Evolutionary conservation across 1,140 invertebrate genomes (phyloP).

Genomic region (Luehdorfia chinensis): DNA sequence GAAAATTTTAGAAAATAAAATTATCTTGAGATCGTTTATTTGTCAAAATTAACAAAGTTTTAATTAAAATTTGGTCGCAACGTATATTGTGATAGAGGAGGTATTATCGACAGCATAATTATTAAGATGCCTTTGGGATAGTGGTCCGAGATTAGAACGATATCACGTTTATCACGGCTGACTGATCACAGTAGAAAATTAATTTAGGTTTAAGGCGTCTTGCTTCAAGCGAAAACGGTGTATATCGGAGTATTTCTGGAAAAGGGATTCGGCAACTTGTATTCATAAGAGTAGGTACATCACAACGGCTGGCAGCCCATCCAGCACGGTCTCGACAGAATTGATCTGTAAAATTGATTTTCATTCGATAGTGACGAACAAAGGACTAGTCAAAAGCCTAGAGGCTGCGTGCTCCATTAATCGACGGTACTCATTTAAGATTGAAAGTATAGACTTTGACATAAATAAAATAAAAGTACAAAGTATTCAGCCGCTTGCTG

Average conservation of each 20-base stretch:
- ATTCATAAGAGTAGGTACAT: constrained; percentile 51
- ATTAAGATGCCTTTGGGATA: constrained; percentile 20
- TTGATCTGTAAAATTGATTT: constrained; percentile 66
- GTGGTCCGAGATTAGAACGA: constrained; percentile 45
- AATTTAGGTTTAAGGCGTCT: constrained; percentile 55
- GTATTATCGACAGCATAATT: too few relatives aligned
- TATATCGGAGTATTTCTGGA: constrained; percentile 38
- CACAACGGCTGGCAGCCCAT: constrained; percentile 33
- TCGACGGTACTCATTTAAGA: too few relatives aligned
- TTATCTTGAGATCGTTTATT: too few relatives aligned
- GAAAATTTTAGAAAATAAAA: too few relatives aligned
- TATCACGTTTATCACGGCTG: constrained; percentile 47
- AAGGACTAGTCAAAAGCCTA: constrained; percentile 25
- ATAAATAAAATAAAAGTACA: too few relatives aligned
- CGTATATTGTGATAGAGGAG: too few relatives aligned
- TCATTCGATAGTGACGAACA: constrained; percentile 43
- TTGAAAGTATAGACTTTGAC: too few relatives aligned
- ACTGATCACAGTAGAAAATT: constrained; percentile 61
- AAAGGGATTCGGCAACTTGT: constrained; percentile 48
- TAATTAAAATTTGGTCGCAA: too few relatives aligned
- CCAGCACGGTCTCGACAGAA: constrained; percentile 36
- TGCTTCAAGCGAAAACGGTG: constrained; percentile 29
- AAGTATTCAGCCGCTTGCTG: too few relatives aligned
- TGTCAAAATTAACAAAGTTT: too few relatives aligned
- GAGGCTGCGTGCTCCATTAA: too few relatives aligned